A percentile compares a stretch with the other conserved stretches of the same genome.
These are phyloP conservation scores for Plectropomus leopardus DNA, from an alignment of 2,113 vertebrate species.

Conservation along the genomic window DNA sequence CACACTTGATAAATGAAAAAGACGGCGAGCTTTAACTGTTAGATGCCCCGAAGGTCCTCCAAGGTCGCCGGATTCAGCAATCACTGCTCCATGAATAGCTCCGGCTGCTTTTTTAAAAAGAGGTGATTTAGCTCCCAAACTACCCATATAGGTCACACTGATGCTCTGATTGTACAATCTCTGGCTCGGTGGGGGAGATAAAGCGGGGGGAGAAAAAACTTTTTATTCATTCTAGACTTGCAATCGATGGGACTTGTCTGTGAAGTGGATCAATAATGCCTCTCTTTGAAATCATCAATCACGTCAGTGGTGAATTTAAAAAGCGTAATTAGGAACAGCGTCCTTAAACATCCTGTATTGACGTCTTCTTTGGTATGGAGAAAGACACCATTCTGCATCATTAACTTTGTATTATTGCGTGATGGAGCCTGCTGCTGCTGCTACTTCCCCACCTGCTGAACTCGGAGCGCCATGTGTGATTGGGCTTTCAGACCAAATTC, in stretches of 20 bases:
- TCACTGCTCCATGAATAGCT: constrained; percentile 64
- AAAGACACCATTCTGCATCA: constrained; percentile 88
- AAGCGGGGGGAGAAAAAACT: constrained; percentile 58
- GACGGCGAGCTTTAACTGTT: constrained; percentile 37
- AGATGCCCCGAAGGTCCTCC: constrained; percentile 53
- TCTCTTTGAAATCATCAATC: constrained; percentile 87
- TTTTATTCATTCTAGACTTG: constrained; percentile 83
- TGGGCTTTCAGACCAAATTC: constrained; percentile 83
- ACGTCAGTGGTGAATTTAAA: constrained; percentile 85
- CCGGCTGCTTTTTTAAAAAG: constrained; percentile 70
- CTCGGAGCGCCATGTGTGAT: constrained; percentile 78
- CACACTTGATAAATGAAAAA: constrained; percentile 63
- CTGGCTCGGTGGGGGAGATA: constrained; percentile 75
- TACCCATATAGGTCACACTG: constrained; percentile 84
- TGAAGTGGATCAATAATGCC: constrained; percentile 88
- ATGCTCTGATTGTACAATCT: constrained; percentile 83
- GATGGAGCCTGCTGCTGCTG: constrained; percentile 84
- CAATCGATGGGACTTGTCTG: constrained; percentile 90
- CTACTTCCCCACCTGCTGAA: constrained; percentile 83
- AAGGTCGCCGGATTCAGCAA: constrained; percentile 64
- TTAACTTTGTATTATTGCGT: constrained; percentile 89
- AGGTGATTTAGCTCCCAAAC: constrained; percentile 80
- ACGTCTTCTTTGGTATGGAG: constrained; percentile 83
- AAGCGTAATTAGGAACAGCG: constrained; percentile 86
- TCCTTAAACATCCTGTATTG: constrained; percentile 88